These are phyloP conservation scores for Drosophila pseudoobscura DNA, from an alignment of 1,140 invertebrate species.

Conservation along the genomic window DNA sequence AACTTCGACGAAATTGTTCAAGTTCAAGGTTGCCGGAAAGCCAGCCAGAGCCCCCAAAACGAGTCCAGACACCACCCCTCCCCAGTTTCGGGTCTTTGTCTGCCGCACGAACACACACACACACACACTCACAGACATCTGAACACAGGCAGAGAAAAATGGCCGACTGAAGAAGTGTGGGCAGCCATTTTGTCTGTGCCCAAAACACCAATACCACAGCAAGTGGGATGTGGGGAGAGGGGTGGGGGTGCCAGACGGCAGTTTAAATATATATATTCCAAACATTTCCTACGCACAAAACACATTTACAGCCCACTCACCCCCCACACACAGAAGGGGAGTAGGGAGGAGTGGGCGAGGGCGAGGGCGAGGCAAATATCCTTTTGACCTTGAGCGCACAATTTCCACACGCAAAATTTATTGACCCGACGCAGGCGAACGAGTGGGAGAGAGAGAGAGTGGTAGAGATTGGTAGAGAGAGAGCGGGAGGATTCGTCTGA, in stretches of 20 bases:
- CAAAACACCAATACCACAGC: conserved; percentile 34
- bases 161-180: conserved; percentile 36
- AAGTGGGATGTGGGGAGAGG: neutral
- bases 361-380: conserved; percentile 70
- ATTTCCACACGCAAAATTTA: conserved; percentile 83
- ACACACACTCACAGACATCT: neutral
- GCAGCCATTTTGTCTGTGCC: conserved; percentile 64
- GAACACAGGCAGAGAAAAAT: conserved; percentile 36
- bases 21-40: conserved; percentile 80
- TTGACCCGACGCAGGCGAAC: conserved; percentile 61
- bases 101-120: conserved; percentile 59
- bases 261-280: conserved; percentile 19
- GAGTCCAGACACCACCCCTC: conserved; percentile 23
- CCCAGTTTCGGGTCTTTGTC: conserved; percentile 56
- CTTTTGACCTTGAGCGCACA: conserved; percentile 82
- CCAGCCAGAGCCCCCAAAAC: conserved; percentile 28
- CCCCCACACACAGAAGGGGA: conserved; percentile 4
- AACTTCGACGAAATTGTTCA: conserved; percentile 69
- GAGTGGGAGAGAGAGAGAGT: neutral
- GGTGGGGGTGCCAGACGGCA: conserved; percentile 32
- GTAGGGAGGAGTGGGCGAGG: neutral
- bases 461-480: neutral
- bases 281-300: conserved; percentile 68
- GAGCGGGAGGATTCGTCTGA: conserved; percentile 30
- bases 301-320: conserved; percentile 16